Evolutionary conservation across 1,140 invertebrate genomes (phyloP).

Genomic region (Euura saliciscinereae): DNA sequence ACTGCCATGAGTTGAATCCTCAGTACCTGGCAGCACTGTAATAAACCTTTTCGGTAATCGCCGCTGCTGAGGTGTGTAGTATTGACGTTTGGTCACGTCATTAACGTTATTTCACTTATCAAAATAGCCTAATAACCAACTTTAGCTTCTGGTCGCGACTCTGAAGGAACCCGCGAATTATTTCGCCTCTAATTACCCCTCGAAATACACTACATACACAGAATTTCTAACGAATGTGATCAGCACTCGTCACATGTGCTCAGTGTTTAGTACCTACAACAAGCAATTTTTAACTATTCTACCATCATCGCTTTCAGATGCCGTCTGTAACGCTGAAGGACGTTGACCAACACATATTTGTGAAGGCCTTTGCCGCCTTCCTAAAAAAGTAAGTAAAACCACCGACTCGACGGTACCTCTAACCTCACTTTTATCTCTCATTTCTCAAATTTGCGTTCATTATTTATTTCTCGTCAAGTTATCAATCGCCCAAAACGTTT

Average conservation of each 20-base stretch:
- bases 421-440: too few species aligned
- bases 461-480: too few species aligned
- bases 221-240: constrained; percentile 6
- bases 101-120: background rate
- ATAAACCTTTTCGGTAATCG: constrained; percentile 30
- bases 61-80: constrained; percentile 24
- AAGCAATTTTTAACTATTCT: constrained; percentile 21
- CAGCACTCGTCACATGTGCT: constrained; percentile 9
- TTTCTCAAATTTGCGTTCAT: too few species aligned
- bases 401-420: too few species aligned
- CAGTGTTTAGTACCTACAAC: constrained; percentile 3
- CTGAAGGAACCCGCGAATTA: too few species aligned
- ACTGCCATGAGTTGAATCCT: background rate
- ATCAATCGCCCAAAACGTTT: too few species aligned
- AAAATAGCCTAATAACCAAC: background rate
- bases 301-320: constrained; percentile 68
- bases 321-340: constrained; percentile 93
- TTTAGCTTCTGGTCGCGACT: too few species aligned
- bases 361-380: constrained; percentile 92
- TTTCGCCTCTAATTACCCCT: background rate
- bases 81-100: constrained; percentile 12
- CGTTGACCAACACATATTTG: constrained; percentile 97
- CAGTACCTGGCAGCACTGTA: constrained; percentile 18
- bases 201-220: background rate
- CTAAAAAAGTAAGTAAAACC: constrained; percentile 89